These are phyloP conservation scores for Pristionchus japonicus DNA, from an alignment of 2,888 invertebrate genomes.

Conservation along the genomic window DNA sequence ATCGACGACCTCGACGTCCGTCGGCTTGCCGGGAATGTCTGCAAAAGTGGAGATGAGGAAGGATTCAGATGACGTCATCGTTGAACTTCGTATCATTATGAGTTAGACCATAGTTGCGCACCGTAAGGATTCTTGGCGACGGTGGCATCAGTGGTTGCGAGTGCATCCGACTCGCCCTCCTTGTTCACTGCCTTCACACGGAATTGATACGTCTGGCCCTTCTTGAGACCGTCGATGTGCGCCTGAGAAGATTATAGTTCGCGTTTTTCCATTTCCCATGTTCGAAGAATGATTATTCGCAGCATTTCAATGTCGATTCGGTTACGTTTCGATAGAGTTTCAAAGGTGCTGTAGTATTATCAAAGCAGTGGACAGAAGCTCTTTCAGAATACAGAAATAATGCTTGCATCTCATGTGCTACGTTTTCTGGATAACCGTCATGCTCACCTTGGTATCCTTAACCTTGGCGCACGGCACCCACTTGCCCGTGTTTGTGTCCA, in stretches of 20 bases:
- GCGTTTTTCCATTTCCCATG: not conserved
- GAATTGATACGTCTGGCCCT: slow-evolving; percentile 78
- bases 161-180: slow-evolving; percentile 78
- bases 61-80: not conserved
- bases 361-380: too few relatives aligned
- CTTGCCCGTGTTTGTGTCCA: slow-evolving; percentile 90
- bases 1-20: slow-evolving; percentile 89
- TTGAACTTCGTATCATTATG: not conserved
- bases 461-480: slow-evolving; percentile 90
- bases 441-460: slow-evolving; percentile 64
- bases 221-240: slow-evolving; percentile 78
- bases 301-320: not conserved
- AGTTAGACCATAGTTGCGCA: slow-evolving; percentile 59
- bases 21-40: slow-evolving; percentile 93
- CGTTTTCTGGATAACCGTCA: not conserved
- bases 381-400: not conserved
- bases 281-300: too few relatives aligned
- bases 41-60: not conserved
- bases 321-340: not conserved
- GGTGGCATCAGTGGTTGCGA: slow-evolving; percentile 76
- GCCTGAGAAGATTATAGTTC: slow-evolving; percentile 76
- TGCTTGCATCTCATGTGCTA: too few relatives aligned
- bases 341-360: not conserved
- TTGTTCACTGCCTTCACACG: slow-evolving; percentile 79
- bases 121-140: slow-evolving; percentile 79